A percentile compares a stretch with the other conserved stretches of the same genome.
These are phyloP conservation scores for Sericinus montela DNA, from an alignment of 2,888 invertebrate genomes.

Conservation along the genomic window DNA sequence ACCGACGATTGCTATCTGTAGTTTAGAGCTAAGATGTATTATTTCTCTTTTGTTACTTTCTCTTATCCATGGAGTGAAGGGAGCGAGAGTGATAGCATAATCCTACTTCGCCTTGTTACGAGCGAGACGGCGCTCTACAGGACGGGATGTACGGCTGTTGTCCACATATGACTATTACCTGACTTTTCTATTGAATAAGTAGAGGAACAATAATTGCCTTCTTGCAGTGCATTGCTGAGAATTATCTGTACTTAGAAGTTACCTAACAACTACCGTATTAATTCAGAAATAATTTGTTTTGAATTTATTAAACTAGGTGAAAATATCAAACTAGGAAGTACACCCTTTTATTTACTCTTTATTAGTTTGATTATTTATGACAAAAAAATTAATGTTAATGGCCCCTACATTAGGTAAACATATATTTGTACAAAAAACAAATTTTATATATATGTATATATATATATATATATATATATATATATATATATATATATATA, in stretches of 20 bases:
- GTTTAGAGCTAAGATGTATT: constrained; percentile 62
- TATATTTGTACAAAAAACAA: too few relatives aligned
- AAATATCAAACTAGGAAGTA: too few relatives aligned
- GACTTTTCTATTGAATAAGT: constrained; percentile 17
- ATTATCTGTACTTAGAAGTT: constrained; percentile 1
- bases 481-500: too few relatives aligned
- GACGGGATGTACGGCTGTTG: constrained; percentile 35
- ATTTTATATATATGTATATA: too few relatives aligned
- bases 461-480: too few relatives aligned
- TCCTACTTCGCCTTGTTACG: constrained; percentile 29
- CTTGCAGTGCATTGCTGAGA: constrained; percentile 1
- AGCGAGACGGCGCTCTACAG: constrained; percentile 59
- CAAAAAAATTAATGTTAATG: too few relatives aligned
- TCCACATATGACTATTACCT: constrained; percentile 21
- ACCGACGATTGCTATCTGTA: constrained; percentile 39
- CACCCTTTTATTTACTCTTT: too few relatives aligned
- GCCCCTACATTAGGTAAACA: too few relatives aligned
- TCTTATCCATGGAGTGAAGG: constrained; percentile 74
- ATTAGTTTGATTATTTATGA: too few relatives aligned
- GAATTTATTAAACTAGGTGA: too few relatives aligned
- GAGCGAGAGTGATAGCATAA: constrained; percentile 56
- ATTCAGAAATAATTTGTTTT: not conserved
- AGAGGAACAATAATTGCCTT: constrained; percentile 10
- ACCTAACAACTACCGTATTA: not conserved
- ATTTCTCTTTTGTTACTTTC: constrained; percentile 78